Base-by-base conservation (phyloP, 2,797 vertebrate genomes). In the Sebastolobus altivelis region DNA sequence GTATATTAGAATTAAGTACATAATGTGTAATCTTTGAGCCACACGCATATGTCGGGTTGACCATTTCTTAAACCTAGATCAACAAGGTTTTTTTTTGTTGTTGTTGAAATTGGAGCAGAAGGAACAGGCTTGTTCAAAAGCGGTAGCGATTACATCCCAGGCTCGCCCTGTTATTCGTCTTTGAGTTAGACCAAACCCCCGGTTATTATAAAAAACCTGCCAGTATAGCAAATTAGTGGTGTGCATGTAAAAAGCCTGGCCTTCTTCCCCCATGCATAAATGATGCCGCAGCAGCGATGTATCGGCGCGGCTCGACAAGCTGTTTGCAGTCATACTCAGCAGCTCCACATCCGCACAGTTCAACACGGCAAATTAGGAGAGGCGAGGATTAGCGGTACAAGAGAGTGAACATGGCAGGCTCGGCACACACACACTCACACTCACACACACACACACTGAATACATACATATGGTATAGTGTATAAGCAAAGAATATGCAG, bases 351-450 rank as follows among this genome's bases (percentile, higher is more conserved):
- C 87, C 82, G 65, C 84, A 87, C 85, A 85, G 72, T 87, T 93
- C 92, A 89, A 90, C 92, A 75, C 86, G 88, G 91, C 94, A 95
- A 94, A 95, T 92, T 93, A 95, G 92, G 88, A 94, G 86, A 87
- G 87, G 91, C 72, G 83, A 89, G 85, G 92, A 95, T 95, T 95
- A 94, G 88, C 65, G 71, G 68, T 88, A 93, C 85, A 80, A 93
- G 82, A 88, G 85, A 89, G 84, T 86, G 83, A 90, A 92, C 91
- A 94, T 92, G 88, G 86, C 91, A 93, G 90, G 87, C 89, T 87
- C 75, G 46, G 72, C 84, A 69, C 87, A 83, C 88, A 76, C 82
- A 71, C 61, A 72, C 20, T 22, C 80, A 79, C 78, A 58, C 40
- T 12, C 33, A 59, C 70, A 68, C 65, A 60, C 70, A 65, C 55